Percentiles rank a stretch among this genome's conserved stretches.
phyloP scores from a whole-genome alignment of 2,888 invertebrate species.

The Temnothorax unifasciatus region DNA sequence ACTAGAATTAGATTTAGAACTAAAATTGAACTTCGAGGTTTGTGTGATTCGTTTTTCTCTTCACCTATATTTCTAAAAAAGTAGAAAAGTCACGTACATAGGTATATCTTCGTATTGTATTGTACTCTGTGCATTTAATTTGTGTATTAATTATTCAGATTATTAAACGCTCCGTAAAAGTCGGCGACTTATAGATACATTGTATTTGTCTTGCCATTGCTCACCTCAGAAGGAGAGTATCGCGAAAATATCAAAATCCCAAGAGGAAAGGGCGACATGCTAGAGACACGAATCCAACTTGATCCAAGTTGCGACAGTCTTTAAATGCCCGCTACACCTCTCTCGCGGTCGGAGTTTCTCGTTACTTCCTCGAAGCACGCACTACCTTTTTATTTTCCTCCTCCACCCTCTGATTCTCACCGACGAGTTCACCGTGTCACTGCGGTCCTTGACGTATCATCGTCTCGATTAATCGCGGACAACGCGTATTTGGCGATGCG shows the following conservation, averaged over 20 bases:
- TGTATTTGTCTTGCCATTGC: constrained; percentile 4
- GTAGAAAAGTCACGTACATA: background rate
- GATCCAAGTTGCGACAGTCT: constrained; percentile 50
- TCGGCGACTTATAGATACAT: background rate
- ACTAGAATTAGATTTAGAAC: background rate
- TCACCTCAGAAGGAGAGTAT: constrained; percentile 43
- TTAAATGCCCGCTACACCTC: constrained; percentile 57
- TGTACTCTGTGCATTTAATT: background rate
- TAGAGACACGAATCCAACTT: constrained; percentile 54
- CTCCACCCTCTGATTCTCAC: constrained; percentile 26
- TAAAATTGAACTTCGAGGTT: background rate
- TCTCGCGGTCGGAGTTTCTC: constrained; percentile 45
- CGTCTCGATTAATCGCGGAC: constrained; percentile 50
- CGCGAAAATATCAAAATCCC: constrained; percentile 17
- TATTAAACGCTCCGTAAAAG: background rate
- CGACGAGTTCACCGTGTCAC: constrained; percentile 60
- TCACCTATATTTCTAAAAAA: background rate
- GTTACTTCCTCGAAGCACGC: constrained; percentile 51
- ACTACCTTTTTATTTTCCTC: constrained; percentile 49
- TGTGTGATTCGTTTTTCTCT: background rate
- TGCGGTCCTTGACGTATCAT: constrained; percentile 55
- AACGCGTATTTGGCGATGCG: constrained; percentile 8
- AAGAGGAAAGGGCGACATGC: constrained; percentile 61
- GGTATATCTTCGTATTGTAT: background rate
- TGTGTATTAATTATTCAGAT: background rate